Evolutionary conservation across 1,140 invertebrate species (phyloP).

Genomic region (Orchestia grillus): DNA sequence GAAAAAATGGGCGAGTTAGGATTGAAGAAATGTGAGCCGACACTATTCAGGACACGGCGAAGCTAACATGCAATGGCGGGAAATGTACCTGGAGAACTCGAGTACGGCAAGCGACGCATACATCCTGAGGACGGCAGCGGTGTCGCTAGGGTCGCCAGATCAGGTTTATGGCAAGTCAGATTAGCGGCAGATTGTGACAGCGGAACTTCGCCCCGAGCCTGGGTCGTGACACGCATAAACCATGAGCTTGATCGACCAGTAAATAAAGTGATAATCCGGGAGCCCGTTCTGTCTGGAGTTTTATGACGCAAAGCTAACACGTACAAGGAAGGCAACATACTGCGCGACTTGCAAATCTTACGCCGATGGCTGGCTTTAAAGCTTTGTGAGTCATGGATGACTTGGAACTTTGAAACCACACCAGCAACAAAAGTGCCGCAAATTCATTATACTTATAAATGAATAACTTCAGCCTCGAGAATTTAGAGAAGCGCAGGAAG

Average conservation of each 20-base stretch:
- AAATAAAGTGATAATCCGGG: slow-evolving; percentile 40
- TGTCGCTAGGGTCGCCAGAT: slow-evolving; percentile 2
- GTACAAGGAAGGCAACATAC: neutral
- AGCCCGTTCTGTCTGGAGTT: neutral
- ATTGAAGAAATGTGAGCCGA: neutral
- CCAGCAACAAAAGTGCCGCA: neutral
- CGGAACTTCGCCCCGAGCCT: neutral
- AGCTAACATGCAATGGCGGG: neutral
- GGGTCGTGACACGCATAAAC: slow-evolving; percentile 50
- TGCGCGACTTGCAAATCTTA: neutral
- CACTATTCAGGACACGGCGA: neutral
- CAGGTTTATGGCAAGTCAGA: slow-evolving; percentile 46
- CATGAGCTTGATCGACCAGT: slow-evolving; percentile 17
- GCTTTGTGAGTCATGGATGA: neutral
- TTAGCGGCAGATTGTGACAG: slow-evolving; percentile 17
- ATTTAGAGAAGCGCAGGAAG: neutral
- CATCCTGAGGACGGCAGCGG: neutral
- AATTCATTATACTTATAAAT: neutral
- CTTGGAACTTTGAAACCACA: neutral
- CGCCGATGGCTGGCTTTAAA: neutral
- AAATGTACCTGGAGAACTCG: neutral
- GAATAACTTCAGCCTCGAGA: neutral
- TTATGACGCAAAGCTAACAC: neutral
- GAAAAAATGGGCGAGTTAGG: neutral
- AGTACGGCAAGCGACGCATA: neutral